phyloP scores from a whole-genome alignment of 2,797 vertebrate species.

The Lithobates sylvaticus region DNA sequence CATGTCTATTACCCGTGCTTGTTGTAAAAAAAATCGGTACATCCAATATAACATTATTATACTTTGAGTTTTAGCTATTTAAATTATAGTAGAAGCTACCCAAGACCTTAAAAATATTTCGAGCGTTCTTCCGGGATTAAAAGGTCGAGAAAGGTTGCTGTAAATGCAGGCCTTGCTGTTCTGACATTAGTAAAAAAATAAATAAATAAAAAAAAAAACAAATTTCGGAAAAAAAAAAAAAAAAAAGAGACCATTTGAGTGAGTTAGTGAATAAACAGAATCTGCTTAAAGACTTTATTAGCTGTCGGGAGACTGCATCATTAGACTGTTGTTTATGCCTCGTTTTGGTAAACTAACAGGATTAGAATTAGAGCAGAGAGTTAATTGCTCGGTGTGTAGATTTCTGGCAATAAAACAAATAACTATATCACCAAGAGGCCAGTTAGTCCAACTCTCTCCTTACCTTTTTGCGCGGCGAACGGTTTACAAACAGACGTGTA shows the following conservation, averaged over 20 bases:
- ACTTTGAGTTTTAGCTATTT: too few relatives aligned
- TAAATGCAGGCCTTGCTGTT: not conserved
- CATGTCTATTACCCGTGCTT: too few relatives aligned
- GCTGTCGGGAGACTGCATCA: conserved; percentile 53
- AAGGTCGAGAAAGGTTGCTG: not conserved
- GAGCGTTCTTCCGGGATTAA: too few relatives aligned
- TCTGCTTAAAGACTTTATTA: conserved; percentile 50
- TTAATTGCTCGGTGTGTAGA: conserved; percentile 56
- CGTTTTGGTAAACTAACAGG: conserved; percentile 60
- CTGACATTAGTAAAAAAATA: not conserved
- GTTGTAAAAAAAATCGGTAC: too few relatives aligned
- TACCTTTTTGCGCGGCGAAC: conserved; percentile 35
- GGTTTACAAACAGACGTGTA: conserved; percentile 49
- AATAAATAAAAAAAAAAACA: not conserved
- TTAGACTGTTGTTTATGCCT: conserved; percentile 55
- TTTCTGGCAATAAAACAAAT: conserved; percentile 57
- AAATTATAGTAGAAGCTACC: not conserved
- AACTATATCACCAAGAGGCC: conserved; percentile 54
- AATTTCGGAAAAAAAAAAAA: not conserved
- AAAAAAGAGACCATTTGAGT: conserved; percentile 15
- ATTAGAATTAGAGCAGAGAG: conserved; percentile 60
- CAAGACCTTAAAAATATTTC: too few relatives aligned
- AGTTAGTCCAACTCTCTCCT: conserved; percentile 46
- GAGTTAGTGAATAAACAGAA: conserved; percentile 48
- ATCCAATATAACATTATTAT: too few relatives aligned